Conservation (phyloP, 2,888 invertebrate species). For the Pachliopta kotzebuea region DNA sequence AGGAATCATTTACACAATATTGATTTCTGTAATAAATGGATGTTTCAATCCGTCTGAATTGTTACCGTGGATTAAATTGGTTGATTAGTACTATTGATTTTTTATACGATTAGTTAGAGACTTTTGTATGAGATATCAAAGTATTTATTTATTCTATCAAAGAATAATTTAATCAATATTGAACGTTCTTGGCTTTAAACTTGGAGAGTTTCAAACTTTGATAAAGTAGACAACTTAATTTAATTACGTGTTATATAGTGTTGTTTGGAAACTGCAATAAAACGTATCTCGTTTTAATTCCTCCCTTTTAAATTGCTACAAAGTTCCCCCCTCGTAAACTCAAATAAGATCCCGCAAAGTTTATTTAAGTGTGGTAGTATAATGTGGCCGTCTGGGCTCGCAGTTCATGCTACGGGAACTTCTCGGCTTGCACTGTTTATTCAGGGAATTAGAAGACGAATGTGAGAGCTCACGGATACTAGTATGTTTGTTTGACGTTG, state of each 20-base stretch:
- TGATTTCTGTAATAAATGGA: no score
- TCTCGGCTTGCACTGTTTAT: slow-evolving; percentile 47
- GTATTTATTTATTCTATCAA: no score
- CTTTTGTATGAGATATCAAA: no score
- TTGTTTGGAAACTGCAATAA: slow-evolving; percentile 25
- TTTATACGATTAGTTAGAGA: no score
- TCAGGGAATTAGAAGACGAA: slow-evolving; percentile 60
- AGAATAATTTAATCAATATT: slow-evolving; percentile 5
- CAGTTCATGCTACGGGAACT: slow-evolving; percentile 45
- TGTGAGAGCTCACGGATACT: slow-evolving; percentile 45
- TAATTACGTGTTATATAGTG: slow-evolving; percentile 27
- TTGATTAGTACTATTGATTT: no score
- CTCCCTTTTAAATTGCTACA: slow-evolving; percentile 33
- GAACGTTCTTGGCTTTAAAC: neutral
- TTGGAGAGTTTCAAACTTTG: slow-evolving; percentile 15
- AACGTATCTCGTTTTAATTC: slow-evolving; percentile 28
- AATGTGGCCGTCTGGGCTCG: slow-evolving; percentile 43
- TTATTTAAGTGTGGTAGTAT: slow-evolving; percentile 60
- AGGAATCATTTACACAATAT: no score
- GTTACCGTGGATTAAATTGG: no score
- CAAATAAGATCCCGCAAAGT: slow-evolving; percentile 66
- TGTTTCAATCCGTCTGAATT: no score
- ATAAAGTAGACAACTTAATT: slow-evolving; percentile 26
- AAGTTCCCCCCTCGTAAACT: slow-evolving; percentile 45
- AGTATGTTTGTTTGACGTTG: slow-evolving; percentile 57